Conservation (phyloP, 2,888 invertebrate genomes). For the Ophion ventricosus region DNA sequence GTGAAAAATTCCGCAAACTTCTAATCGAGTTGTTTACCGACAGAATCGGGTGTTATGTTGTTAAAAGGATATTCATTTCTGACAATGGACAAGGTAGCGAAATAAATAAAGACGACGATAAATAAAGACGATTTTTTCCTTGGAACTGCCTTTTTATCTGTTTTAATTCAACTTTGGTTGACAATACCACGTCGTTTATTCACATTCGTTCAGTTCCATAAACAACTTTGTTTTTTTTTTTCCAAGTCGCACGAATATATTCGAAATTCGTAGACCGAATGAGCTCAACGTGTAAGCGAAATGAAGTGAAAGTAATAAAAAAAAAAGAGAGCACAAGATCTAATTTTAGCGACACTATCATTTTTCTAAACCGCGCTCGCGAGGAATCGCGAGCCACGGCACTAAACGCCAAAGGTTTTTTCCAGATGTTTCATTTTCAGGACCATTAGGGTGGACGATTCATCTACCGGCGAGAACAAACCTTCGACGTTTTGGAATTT, state of each 20-base stretch:
- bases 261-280: slow-evolving; percentile 45
- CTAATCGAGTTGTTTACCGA: no score
- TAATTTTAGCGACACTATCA: slow-evolving; percentile 62
- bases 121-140: slow-evolving; percentile 30
- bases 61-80: background rate
- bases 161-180: slow-evolving; percentile 60
- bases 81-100: slow-evolving; percentile 6
- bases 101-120: slow-evolving; percentile 31
- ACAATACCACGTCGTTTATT: slow-evolving; percentile 60
- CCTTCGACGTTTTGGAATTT: slow-evolving; percentile 63
- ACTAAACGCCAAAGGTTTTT: slow-evolving; percentile 66
- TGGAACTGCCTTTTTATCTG: slow-evolving; percentile 52
- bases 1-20: no score
- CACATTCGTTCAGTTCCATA: slow-evolving; percentile 40
- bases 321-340: slow-evolving; percentile 53
- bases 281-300: slow-evolving; percentile 43
- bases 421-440: slow-evolving; percentile 66
- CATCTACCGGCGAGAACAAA: slow-evolving; percentile 56
- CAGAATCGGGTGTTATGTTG: no score
- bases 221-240: slow-evolving; percentile 25
- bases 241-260: slow-evolving; percentile 52
- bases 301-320: slow-evolving; percentile 41
- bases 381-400: slow-evolving; percentile 54
- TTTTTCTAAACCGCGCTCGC: slow-evolving; percentile 55
- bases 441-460: slow-evolving; percentile 1